Evolutionary conservation across 1,140 invertebrate genomes (phyloP), one percentile per base, ranked within the genome.

Genomic region (Delia radicum): DNA sequence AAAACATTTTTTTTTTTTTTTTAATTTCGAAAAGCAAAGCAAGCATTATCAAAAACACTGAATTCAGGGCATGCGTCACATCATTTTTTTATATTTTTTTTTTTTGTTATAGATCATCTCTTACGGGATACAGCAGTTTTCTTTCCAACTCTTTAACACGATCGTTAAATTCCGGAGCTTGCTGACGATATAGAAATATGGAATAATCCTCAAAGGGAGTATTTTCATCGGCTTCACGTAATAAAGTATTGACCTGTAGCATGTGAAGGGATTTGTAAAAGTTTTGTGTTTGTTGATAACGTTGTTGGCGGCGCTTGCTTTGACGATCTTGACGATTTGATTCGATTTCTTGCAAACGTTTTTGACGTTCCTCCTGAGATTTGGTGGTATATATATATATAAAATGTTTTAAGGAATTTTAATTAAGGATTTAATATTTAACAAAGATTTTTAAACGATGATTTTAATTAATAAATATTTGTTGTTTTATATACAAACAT

Each of bases 181-280:
- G 92, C 87, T 92, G 91, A 42, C 92, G 88, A 85, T 93, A 94
- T 42, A 93, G 87, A 86, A 91, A 92, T 80, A 94, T 90, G 55
- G 91, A 92, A 84, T 92, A 93, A 87, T 94, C 92, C 85, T 93
- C 92, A 81, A 92, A 93, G 31, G 91, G 89, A 76, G 82, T 85
- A 61, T 85, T 84, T 74, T 85, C 79, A 69, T 87, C 85, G 78
- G 87, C 89, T 55, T 89, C 90, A 13, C 83, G 74, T 31, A 86
- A 67, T 21, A 84, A 77, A 48, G 80, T 85, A 80, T 93, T 93
- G 15, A 90, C 89, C 85, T 93, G 90, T 77, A 94, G 87, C 90
- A 94, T 92, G 82, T 92, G 91, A 89, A 94, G 90, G 85, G 92
- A 93, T 87, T 93, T 93, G 81, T 92, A 89, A 85, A 94, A 93